A percentile compares a stretch with the other conserved stretches of the same genome.
Evolutionary conservation across 2,797 vertebrate species (phyloP).

Genomic region (Knipowitschia caucasica): DNA sequence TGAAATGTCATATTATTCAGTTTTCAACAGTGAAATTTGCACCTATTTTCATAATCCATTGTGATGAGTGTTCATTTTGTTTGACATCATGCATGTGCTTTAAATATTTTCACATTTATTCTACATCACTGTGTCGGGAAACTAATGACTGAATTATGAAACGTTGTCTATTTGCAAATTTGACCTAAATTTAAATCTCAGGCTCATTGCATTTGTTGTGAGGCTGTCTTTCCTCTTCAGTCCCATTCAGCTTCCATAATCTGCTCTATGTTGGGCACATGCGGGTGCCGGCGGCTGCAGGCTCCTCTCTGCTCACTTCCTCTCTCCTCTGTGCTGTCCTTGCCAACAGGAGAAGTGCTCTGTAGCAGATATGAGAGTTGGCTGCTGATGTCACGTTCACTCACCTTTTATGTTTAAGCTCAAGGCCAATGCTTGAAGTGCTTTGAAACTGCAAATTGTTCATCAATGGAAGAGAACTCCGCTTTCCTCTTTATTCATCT

Average conservation of each 20-base stretch:
- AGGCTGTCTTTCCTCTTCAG: not conserved
- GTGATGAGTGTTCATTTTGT: too few species aligned
- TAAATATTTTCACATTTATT: too few species aligned
- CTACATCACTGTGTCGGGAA: too few species aligned
- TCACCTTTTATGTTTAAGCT: constrained; percentile 21
- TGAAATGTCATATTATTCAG: too few species aligned
- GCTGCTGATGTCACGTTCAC: constrained; percentile 34
- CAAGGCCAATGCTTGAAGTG: constrained; percentile 12
- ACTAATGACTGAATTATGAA: too few species aligned
- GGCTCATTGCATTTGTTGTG: constrained; percentile 9
- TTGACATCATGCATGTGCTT: too few species aligned
- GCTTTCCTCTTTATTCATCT: constrained; percentile 18
- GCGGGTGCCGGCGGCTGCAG: constrained; percentile 23
- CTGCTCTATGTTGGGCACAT: constrained; percentile 16
- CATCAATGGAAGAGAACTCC: constrained; percentile 7
- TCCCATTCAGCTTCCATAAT: constrained; percentile 17
- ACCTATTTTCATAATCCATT: too few species aligned
- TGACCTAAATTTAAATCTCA: not conserved
- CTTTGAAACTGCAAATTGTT: constrained; percentile 28
- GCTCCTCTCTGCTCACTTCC: constrained; percentile 28
- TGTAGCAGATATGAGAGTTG: constrained; percentile 60
- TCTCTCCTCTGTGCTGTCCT: constrained; percentile 50
- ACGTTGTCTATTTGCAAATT: not conserved
- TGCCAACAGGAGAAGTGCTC: constrained; percentile 64
- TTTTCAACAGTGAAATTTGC: too few species aligned